A percentile compares a stretch with the other conserved stretches of the same genome.
phyloP scores from a whole-genome alignment of 2,888 invertebrate species.

The Dioctria rufipes region DNA sequence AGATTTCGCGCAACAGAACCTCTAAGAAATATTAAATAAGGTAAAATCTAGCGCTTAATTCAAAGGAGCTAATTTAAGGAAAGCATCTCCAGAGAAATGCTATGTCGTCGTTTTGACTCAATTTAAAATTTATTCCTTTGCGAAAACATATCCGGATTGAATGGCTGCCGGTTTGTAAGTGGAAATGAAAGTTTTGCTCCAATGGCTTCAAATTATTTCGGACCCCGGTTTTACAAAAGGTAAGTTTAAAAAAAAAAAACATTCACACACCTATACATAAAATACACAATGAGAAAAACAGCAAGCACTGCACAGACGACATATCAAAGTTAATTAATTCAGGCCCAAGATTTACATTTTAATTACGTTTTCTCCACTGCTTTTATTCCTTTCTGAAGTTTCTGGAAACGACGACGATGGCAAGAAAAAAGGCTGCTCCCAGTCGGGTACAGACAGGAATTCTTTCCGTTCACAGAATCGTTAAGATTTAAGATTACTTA shows the following conservation, averaged over 20 bases:
- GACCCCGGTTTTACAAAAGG: background rate
- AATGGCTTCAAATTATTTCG: background rate
- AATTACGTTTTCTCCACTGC: conserved; percentile 55
- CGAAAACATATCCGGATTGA: conserved; percentile 43
- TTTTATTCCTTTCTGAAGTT: conserved; percentile 36
- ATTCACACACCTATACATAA: background rate
- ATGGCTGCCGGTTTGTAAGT: background rate
- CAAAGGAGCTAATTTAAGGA: conserved; percentile 40
- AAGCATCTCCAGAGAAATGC: conserved; percentile 18
- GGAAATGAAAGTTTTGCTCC: background rate
- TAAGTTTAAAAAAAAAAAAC: conserved; percentile 11
- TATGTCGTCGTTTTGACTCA: conserved; percentile 16
- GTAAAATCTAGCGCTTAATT: background rate
- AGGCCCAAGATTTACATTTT: conserved; percentile 58
- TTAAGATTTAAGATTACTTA: conserved; percentile 55
- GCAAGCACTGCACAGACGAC: conserved; percentile 24
- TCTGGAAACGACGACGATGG: background rate
- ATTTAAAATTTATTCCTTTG: conserved; percentile 45
- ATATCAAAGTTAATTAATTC: conserved; percentile 57
- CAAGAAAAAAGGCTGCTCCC: background rate
- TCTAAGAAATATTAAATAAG: background rate
- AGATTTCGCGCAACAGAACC: background rate
- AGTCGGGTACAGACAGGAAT: conserved; percentile 15
- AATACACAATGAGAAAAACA: background rate
- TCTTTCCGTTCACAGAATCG: conserved; percentile 50